Base-by-base conservation (phyloP, 1,140 invertebrate genomes). In the Hydropsyche tenuis region DNA sequence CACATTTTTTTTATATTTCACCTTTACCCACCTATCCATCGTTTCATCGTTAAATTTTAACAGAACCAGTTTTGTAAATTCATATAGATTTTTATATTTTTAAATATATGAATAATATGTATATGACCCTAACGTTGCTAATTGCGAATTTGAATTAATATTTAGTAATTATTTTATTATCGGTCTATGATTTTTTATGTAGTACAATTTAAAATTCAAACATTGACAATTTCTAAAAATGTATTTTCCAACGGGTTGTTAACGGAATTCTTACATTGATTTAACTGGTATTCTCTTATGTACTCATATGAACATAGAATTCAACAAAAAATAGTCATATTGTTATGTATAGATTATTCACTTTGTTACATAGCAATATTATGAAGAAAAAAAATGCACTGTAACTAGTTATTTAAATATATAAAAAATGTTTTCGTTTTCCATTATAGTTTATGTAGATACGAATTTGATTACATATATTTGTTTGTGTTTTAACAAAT, bases 401-500 rank as follows among this genome's bases (percentile, higher is more conserved):
- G 82, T 84, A 85, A 81, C 83, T 84, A 82, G 30, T 81, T 78
- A 73, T 62, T 64, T 48, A 73, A 69, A 72, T 75, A 77, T 73
- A 72, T 68, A 74, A 51, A 68, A 74, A 56, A 73, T 76, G 75
- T 77, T 74, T 77, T 74, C 65, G 75, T 77, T 77, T 75, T 74
- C 56, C 69, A 76, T 76, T 74, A 77, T 77, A 77, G 73, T 74
- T 77, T 75, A 73, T 77, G 71, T 77, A 77, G 76, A 75, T 77
- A 77, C 68, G 64, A 77, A 70, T 76, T 78, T 75, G 74, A 73
- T 72, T 76, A 76, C 73, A 77, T 48, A 27, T 70, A 73, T 80
- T n/a, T 82, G 80, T 83, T 82, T 77, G 76, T 77, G 76, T 82
- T 83, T 77, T 77, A 77, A 77, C 71, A 78, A 78, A 78, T 77